These are phyloP conservation scores for Urophycis tenuis DNA, from an alignment of 2,797 vertebrate genomes.

Conservation along the genomic window DNA sequence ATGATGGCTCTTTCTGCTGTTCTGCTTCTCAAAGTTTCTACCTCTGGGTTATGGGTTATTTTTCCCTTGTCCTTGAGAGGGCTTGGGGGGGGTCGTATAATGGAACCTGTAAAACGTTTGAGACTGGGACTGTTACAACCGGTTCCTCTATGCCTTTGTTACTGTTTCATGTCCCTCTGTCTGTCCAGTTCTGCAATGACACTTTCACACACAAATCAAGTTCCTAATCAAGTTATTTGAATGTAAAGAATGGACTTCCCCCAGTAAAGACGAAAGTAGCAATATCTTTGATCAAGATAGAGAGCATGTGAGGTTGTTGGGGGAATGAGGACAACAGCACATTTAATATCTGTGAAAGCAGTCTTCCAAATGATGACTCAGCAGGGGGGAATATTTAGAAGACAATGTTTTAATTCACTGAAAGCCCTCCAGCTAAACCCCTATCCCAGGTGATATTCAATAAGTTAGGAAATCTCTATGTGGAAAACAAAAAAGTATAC, in stretches of 20 bases:
- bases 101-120: neutral
- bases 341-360: neutral
- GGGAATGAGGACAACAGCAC: neutral
- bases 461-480: conserved; percentile 24
- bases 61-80: neutral
- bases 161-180: neutral
- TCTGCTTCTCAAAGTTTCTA: neutral
- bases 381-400: conserved; percentile 47
- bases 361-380: conserved; percentile 25
- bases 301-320: neutral
- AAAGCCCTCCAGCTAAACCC: conserved; percentile 15
- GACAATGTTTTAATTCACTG: conserved; percentile 44
- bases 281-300: neutral
- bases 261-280: neutral
- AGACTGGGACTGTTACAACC: neutral
- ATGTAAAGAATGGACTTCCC: neutral
- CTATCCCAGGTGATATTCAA: conserved; percentile 32
- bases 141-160: neutral
- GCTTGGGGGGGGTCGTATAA: neutral
- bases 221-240: neutral
- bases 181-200: neutral
- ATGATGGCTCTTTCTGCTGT: neutral
- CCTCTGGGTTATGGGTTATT: neutral
- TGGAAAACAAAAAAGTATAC: conserved; percentile 29
- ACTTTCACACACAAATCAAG: neutral